Evolutionary conservation across 2,888 invertebrate species (phyloP).

Genomic region (Thera britannica): DNA sequence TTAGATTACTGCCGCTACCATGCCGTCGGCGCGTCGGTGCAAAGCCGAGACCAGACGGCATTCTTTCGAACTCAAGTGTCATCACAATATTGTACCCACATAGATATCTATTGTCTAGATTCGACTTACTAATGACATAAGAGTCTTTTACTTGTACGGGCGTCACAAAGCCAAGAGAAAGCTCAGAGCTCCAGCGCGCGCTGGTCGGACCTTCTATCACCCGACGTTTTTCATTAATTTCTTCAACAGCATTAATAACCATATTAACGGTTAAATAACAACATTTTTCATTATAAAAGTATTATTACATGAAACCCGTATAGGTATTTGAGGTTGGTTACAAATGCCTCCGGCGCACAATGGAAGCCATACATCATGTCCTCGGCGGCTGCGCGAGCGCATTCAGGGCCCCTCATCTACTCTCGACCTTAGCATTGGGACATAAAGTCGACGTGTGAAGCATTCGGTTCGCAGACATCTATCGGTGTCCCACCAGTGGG

Average conservation of each 20-base stretch:
- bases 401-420: slow-evolving; percentile 6
- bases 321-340: slow-evolving; percentile 54
- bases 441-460: slow-evolving; percentile 19
- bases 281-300: slow-evolving; percentile 71
- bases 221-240: slow-evolving; percentile 30
- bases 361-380: slow-evolving; percentile 60
- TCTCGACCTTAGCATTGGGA: slow-evolving; percentile 26
- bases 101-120: neutral
- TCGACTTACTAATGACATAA: neutral
- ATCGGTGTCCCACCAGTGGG: slow-evolving; percentile 17
- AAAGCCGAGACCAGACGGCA: too few species aligned
- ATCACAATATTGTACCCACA: neutral
- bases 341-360: slow-evolving; percentile 59
- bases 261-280: slow-evolving; percentile 57
- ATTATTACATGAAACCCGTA: slow-evolving; percentile 62
- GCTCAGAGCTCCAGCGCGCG: neutral
- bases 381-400: slow-evolving; percentile 30
- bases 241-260: slow-evolving; percentile 50
- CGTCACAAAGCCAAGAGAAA: neutral
- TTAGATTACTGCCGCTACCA: neutral
- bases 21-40: too few species aligned
- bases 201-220: neutral
- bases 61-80: neutral
- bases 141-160: neutral
- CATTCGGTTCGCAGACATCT: slow-evolving; percentile 5